These are phyloP conservation scores for Gonocerus acuteangulatus DNA, from an alignment of 2,888 invertebrate species.

Conservation along the genomic window DNA sequence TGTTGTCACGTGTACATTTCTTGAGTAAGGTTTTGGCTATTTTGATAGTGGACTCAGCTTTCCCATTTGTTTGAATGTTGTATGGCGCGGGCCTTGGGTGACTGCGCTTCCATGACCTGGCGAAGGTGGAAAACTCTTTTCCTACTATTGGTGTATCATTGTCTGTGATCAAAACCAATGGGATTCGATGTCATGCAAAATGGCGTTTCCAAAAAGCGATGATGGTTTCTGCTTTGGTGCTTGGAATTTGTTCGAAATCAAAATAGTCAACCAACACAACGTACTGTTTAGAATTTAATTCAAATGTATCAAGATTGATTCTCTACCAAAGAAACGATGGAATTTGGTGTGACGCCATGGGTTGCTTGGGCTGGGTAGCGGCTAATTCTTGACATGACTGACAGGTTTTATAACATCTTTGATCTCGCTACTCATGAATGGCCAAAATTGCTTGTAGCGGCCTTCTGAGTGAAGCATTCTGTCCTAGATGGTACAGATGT, in stretches of 20 bases:
- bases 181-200: constrained; percentile 22
- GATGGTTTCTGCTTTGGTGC: neutral
- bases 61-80: constrained; percentile 36
- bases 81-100: constrained; percentile 29
- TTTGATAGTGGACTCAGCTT: constrained; percentile 38
- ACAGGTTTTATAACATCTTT: constrained; percentile 2
- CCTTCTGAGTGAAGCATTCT: neutral
- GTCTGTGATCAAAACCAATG: constrained; percentile 7
- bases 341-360: constrained; percentile 7
- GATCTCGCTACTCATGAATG: constrained; percentile 4
- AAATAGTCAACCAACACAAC: constrained; percentile 21
- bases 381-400: constrained; percentile 5
- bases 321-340: constrained; percentile 17
- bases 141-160: constrained; percentile 1
- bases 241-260: neutral
- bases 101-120: constrained; percentile 35
- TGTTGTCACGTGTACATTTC: neutral
- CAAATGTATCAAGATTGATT: neutral
- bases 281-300: neutral
- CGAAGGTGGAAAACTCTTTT: constrained; percentile 23
- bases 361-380: neutral
- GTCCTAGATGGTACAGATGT: too few species aligned
- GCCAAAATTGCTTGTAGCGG: neutral
- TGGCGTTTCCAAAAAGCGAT: constrained; percentile 6
- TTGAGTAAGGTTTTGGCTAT: constrained; percentile 34